These are phyloP conservation scores for Sparus aurata DNA, from an alignment of 2,797 vertebrate genomes.

Conservation along the genomic window DNA sequence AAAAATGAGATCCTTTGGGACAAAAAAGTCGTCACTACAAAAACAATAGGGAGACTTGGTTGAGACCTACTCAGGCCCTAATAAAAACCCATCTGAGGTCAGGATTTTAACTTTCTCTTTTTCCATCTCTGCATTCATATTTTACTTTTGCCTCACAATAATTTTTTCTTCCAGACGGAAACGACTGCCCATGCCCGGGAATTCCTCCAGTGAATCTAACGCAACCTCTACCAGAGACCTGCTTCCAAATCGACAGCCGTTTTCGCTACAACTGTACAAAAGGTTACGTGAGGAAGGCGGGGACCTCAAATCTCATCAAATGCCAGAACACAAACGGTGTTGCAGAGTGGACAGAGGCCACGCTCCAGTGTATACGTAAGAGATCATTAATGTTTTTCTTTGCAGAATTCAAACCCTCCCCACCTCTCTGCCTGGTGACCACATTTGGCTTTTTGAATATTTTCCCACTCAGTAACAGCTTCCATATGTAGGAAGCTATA, in stretches of 20 bases:
- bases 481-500: no score
- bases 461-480: background rate
- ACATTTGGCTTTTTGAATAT: background rate
- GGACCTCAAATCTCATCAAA: constrained; percentile 71
- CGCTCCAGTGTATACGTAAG: constrained; percentile 78
- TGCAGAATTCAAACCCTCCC: background rate
- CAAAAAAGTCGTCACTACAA: no score
- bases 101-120: background rate
- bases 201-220: fast-evolving
- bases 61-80: no score
- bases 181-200: constrained; percentile 33
- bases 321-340: fast-evolving
- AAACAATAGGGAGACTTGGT: no score
- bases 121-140: background rate
- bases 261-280: constrained; percentile 66
- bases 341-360: fast-evolving
- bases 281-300: constrained; percentile 67
- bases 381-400: background rate
- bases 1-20: no score
- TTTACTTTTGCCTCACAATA: background rate
- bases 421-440: background rate
- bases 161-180: constrained; percentile 30
- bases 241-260: fast-evolving
- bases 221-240: fast-evolving
- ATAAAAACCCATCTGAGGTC: no score